These are phyloP conservation scores for Drosophila kambysellisi DNA, from an alignment of 2,888 invertebrate genomes.

Conservation along the genomic window DNA sequence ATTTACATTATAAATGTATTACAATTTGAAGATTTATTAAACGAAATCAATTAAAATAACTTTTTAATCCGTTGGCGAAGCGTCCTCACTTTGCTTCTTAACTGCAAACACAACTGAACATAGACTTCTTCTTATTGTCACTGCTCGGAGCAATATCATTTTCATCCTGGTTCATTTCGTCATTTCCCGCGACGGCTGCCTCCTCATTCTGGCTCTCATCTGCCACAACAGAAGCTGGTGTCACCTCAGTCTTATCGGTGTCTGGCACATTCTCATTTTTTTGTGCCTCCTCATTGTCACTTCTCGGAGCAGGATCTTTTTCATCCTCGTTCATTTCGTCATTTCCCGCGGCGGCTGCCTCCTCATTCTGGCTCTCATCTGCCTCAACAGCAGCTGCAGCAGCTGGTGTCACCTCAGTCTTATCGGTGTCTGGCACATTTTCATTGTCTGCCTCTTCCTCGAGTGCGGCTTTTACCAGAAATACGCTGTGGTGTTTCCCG, in stretches of 20 bases:
- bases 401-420: slow-evolving; percentile 30
- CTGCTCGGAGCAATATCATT: slow-evolving; percentile 1
- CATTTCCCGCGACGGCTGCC: not conserved
- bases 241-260: slow-evolving; percentile 32
- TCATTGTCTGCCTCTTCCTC: slow-evolving; percentile 41
- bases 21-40: slow-evolving; percentile 19
- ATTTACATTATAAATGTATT: slow-evolving; percentile 22
- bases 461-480: slow-evolving; percentile 86
- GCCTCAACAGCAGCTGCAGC: not conserved
- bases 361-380: not conserved
- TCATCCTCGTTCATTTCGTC: not conserved
- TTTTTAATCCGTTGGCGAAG: slow-evolving; percentile 28
- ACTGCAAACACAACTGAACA: too few relatives aligned
- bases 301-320: not conserved
- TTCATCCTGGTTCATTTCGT: not conserved
- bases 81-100: slow-evolving; percentile 58
- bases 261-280: slow-evolving; percentile 43
- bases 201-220: not conserved
- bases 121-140: slow-evolving; percentile 12
- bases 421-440: slow-evolving; percentile 44
- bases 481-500: slow-evolving; percentile 94
- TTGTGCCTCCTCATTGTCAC: slow-evolving; percentile 24
- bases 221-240: slow-evolving; percentile 3
- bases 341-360: not conserved
- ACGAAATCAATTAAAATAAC: slow-evolving; percentile 44